A percentile compares a stretch with the other conserved stretches of the same genome.
Evolutionary conservation across 1,140 invertebrate genomes (phyloP).

Genomic region (Neodiprion fabricii): DNA sequence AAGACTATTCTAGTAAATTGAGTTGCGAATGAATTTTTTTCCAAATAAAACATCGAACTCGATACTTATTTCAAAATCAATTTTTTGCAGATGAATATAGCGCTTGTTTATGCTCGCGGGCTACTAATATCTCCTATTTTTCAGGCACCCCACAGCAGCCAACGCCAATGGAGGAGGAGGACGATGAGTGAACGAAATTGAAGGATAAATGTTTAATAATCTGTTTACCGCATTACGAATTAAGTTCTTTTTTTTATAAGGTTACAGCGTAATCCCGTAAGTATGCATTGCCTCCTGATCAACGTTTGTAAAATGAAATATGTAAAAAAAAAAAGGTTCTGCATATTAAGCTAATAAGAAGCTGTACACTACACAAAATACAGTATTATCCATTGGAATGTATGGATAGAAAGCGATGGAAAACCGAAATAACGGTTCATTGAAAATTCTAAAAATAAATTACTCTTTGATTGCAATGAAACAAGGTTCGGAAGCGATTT

Average conservation of each 20-base stretch:
- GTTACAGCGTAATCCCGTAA: constrained; percentile 1
- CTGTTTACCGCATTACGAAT: not conserved
- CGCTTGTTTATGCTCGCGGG: no score
- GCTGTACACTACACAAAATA: constrained; percentile 47
- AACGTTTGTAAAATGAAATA: constrained; percentile 22
- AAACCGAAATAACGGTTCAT: not conserved
- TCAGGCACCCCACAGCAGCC: constrained; percentile 42
- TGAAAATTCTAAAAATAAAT: not conserved
- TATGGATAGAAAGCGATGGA: not conserved
- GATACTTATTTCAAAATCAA: no score
- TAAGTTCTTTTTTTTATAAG: not conserved
- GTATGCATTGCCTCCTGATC: constrained; percentile 10
- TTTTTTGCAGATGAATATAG: no score
- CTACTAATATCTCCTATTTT: constrained; percentile 29
- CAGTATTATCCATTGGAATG: not conserved
- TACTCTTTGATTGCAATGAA: not conserved
- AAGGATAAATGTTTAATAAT: not conserved
- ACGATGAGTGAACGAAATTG: constrained; percentile 47
- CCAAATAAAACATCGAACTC: no score
- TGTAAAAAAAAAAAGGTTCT: constrained; percentile 12
- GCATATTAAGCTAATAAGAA: constrained; percentile 51
- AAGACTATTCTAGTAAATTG: no score
- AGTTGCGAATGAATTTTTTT: no score
- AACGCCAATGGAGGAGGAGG: constrained; percentile 58
- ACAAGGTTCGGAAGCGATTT: not conserved